These are phyloP conservation scores for Drosophila ironensis DNA, from an alignment of 1,140 invertebrate species.

Conservation along the genomic window DNA sequence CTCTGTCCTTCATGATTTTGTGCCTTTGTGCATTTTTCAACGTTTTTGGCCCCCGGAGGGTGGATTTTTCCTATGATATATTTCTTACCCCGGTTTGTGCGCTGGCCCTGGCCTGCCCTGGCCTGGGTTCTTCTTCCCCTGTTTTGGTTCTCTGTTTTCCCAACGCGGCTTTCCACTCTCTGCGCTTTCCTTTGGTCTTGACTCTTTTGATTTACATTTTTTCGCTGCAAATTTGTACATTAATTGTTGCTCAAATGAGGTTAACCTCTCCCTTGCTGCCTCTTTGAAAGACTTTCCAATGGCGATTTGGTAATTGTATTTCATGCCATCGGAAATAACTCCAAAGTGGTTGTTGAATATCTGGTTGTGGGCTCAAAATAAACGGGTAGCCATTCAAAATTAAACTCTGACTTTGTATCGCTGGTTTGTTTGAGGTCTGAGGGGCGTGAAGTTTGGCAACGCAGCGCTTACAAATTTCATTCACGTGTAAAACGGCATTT, in stretches of 20 bases:
- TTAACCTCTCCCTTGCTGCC: background rate
- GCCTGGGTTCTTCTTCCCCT: background rate
- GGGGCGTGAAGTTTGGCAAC: constrained; percentile 61
- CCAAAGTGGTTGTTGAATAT: background rate
- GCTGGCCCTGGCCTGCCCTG: background rate
- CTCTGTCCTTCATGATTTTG: constrained; percentile 47
- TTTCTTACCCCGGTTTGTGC: constrained; percentile 32
- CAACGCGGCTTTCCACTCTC: background rate
- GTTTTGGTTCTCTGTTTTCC: background rate
- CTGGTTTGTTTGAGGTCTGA: constrained; percentile 17
- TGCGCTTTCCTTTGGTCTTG: constrained; percentile 15
- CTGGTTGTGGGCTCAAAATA: background rate
- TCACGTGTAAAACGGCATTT: constrained; percentile 81
- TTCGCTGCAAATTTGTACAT: constrained; percentile 44
- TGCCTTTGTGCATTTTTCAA: constrained; percentile 47
- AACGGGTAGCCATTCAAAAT: constrained; percentile 1
- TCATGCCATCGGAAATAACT: background rate
- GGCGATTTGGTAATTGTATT: background rate
- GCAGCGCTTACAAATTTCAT: constrained; percentile 65
- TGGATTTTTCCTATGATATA: constrained; percentile 67
- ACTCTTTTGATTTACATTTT: constrained; percentile 54
- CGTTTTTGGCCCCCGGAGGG: constrained; percentile 30
- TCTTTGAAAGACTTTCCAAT: too few species aligned
- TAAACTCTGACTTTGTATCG: background rate
- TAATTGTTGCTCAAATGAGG: constrained; percentile 61